Evolutionary conservation across 2,113 vertebrate species (phyloP).

Genomic region (Gopherus evgoodei): DNA sequence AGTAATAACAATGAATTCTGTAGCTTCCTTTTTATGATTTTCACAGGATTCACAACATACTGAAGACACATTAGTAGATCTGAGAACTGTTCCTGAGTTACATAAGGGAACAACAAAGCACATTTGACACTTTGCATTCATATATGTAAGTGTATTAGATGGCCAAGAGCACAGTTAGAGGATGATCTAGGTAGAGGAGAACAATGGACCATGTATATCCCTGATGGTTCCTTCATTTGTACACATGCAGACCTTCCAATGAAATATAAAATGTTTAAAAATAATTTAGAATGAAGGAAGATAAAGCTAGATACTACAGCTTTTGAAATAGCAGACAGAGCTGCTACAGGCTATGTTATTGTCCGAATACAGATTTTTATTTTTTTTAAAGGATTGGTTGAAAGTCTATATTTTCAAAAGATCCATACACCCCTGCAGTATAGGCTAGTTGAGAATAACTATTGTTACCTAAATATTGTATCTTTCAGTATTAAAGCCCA

Average conservation of each 20-base stretch:
- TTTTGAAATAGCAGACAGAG: not conserved
- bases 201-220: not conserved
- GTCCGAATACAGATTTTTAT: not conserved
- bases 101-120: accelerated
- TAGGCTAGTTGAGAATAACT: not conserved
- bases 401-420: not conserved
- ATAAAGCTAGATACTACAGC: not conserved
- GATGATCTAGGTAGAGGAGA: not conserved
- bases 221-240: not conserved
- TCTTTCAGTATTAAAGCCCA: not conserved
- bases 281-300: not conserved
- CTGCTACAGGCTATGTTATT: not conserved
- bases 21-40: accelerated
- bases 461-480: not conserved
- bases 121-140: accelerated
- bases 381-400: accelerated
- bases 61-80: accelerated
- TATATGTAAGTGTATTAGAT: not conserved
- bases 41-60: accelerated
- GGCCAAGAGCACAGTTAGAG: not conserved
- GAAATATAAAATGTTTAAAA: not conserved
- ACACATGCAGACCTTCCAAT: accelerated
- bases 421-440: not conserved
- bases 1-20: constrained; percentile 67
- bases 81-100: accelerated